Evolutionary conservation across 1,140 invertebrate species (phyloP).

Genomic region (Papilio polyxenes): DNA sequence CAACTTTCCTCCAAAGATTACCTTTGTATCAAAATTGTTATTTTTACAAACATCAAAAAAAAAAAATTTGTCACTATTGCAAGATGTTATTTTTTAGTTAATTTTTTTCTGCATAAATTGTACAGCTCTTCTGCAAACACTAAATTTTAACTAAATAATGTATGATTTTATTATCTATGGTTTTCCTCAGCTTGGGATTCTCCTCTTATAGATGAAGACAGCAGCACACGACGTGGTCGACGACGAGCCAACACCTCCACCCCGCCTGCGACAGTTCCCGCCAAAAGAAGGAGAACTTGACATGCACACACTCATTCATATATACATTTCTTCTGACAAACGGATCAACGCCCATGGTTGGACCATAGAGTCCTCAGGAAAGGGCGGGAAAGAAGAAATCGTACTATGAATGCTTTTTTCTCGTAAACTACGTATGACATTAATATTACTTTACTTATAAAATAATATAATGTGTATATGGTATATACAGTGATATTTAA

Average conservation of each 20-base stretch:
- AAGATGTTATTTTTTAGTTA: too few species aligned
- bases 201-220: slow-evolving; percentile 64
- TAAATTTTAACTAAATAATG: background rate
- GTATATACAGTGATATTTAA: background rate
- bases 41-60: too few species aligned
- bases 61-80: too few species aligned
- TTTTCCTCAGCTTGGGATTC: slow-evolving; percentile 61
- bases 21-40: too few species aligned
- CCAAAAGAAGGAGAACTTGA: slow-evolving; percentile 70
- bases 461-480: background rate
- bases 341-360: slow-evolving; percentile 47
- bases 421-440: slow-evolving; percentile 39
- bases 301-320: slow-evolving; percentile 61
- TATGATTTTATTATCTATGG: background rate
- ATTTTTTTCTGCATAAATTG: too few species aligned
- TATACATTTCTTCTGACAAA: slow-evolving; percentile 71
- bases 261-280: slow-evolving; percentile 63
- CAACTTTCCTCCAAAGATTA: too few species aligned
- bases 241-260: slow-evolving; percentile 66
- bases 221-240: slow-evolving; percentile 59
- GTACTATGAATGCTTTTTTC: slow-evolving; percentile 53
- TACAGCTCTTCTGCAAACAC: too few species aligned
- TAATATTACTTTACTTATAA: background rate
- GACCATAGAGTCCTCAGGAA: slow-evolving; percentile 35
- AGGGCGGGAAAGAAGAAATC: slow-evolving; percentile 45